Evolutionary conservation across 2,113 vertebrate genomes (phyloP), one percentile per base, ranked within the genome.

Genomic region (Raja brachyura): DNA sequence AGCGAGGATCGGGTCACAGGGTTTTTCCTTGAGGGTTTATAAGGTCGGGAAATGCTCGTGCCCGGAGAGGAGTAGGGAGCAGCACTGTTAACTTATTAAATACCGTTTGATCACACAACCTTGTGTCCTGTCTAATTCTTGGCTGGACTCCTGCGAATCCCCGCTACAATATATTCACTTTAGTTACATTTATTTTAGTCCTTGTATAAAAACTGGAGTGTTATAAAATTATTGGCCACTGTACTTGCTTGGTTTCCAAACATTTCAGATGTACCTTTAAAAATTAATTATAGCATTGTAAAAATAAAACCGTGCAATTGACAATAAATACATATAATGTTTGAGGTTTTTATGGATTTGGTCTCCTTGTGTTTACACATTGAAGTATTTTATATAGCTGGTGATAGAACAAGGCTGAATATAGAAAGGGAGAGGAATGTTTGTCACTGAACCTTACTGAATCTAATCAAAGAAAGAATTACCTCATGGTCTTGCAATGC

Each of bases 381-480:
- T 59, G 11, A 22, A 94, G 93, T 39, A 10, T 75, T 68, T 93
- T 93, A 93, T 93, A 93, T 93, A 95, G 95, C 95, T 94, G 94
- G 94, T 94, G 90, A 94, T 95, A 96, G 94, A 96, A 93, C 93
- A 93, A 94, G 94, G 94, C 95, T 94, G 95, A 95, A 94, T 95
- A 95, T 93, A 94, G 95, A 93, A 95, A 94, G 93, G 95, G 95
- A 96, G 96, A 97, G 96, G 95, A 96, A 96, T 96, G 95, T 97
- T 96, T 97, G 96, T 97, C 97, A 96, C 94, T 95, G 94, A 97
- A 96, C 95, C 96, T 95, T 95, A 95, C 95, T 95, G 95, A 97
- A 97, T 96, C 95, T 94, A 97, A 97, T 97, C 97, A 97, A 97
- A 97, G 96, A 97, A 95, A 94, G 95, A 96, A 97, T 97, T 97